Base-by-base conservation (phyloP, 2,113 vertebrate species). In the Collichthys lucidus region DNA sequence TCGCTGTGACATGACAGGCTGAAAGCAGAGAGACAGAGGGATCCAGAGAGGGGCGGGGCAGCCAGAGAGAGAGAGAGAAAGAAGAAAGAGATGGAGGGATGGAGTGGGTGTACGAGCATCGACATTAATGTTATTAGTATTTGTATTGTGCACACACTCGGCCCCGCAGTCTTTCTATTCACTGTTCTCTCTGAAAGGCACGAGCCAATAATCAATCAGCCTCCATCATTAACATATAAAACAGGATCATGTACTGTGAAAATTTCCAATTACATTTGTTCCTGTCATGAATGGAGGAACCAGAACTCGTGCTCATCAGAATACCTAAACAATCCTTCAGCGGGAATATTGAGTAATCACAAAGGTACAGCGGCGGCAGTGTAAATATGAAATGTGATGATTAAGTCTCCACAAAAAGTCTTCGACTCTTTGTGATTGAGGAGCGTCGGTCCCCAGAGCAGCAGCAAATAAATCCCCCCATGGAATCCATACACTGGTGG, bases 1-100 rank as follows among this genome's bases (percentile, higher is more conserved):
- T 14, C 40, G 47, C 64, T 26, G 46, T n/a, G 59, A 85, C 77
- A 65, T 19, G 84, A 88, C 73, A 11, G 77, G 57, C 87, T 63
- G 50, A 77, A 86, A 60, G 50, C 59, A 67, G 22, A 4, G 15
- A 3, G 56, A 29, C 20, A 63, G 0, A 17, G 17, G 11, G 50
- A 47, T 1, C 17, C 53, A n/a, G 17, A 44, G 31, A 60, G 40
- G 4, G 29, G 50, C 77, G 52, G 20, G 10, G 57, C 66, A 69
- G 49, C 2, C 11, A 26, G 8, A 15, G 77, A n/a, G 26, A n/a
- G 26, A 5, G 44, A 65, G 5, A 3, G 31, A 17, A 63, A 6
- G 46, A 17, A 57, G 4, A 68, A 5, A n/a, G 19, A 19, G 24
- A 49, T 1, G 44, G 40, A 70, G 9, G 24, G 44, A 24, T 20